phyloP scores from a whole-genome alignment of 2,888 invertebrate species.

The Pollenia labialis region DNA sequence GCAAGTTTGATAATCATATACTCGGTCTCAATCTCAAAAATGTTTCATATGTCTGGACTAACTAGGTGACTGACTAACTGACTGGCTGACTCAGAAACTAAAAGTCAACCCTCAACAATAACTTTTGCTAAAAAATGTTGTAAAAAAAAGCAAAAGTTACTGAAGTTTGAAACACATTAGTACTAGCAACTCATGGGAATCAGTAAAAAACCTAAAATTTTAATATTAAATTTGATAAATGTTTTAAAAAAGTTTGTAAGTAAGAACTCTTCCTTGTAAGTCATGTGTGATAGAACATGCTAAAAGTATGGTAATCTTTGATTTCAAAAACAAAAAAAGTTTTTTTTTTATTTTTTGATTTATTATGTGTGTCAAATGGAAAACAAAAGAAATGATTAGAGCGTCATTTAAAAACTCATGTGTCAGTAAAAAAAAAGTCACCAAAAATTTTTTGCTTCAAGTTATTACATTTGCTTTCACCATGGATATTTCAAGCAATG shows the following conservation, averaged over 20 bases:
- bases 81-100: constrained; percentile 26
- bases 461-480: too few species aligned
- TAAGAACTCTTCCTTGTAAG: constrained; percentile 10
- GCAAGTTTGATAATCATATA: constrained; percentile 65
- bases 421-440: too few species aligned
- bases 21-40: constrained; percentile 55
- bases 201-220: constrained; percentile 11
- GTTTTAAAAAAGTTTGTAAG: constrained; percentile 26
- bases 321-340: background rate
- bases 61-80: constrained; percentile 62
- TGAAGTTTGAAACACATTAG: constrained; percentile 67
- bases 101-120: constrained; percentile 11
- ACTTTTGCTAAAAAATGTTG: background rate
- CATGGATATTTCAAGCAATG: too few species aligned
- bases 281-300: constrained; percentile 22
- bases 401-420: too few species aligned
- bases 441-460: too few species aligned
- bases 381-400: background rate
- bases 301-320: constrained; percentile 38
- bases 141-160: constrained; percentile 43
- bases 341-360: constrained; percentile 33
- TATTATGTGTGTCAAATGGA: background rate
- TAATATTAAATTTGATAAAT: constrained; percentile 51
- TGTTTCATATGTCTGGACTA: constrained; percentile 58
- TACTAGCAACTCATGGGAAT: constrained; percentile 52